These are phyloP conservation scores for Epirrhoe tristata DNA, from an alignment of 2,888 invertebrate species.

Conservation along the genomic window DNA sequence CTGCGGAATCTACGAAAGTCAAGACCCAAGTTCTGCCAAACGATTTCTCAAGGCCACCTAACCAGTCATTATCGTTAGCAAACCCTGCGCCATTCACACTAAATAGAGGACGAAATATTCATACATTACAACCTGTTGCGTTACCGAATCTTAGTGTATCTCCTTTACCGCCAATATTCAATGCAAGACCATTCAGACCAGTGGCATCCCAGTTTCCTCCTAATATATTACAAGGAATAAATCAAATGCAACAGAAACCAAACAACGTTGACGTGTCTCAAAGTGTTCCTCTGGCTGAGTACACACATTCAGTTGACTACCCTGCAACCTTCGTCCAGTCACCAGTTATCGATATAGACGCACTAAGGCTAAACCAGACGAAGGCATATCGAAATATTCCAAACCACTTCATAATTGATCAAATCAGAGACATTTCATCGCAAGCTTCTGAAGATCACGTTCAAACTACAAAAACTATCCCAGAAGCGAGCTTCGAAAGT, in stretches of 20 bases:
- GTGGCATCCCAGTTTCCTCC: slow-evolving; percentile 56
- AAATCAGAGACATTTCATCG: slow-evolving; percentile 81
- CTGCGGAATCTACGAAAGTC: slow-evolving; percentile 74
- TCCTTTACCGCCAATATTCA: slow-evolving; percentile 87
- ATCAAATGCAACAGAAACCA: slow-evolving; percentile 61
- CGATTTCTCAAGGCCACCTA: slow-evolving; percentile 54
- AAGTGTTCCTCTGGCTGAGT: slow-evolving; percentile 89
- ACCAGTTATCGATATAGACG: slow-evolving; percentile 87
- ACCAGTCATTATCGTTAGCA: slow-evolving; percentile 69
- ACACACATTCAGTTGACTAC: slow-evolving; percentile 89
- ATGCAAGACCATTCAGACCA: slow-evolving; percentile 84
- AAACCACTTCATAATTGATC: slow-evolving; percentile 69
- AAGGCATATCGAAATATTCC: slow-evolving; percentile 75
- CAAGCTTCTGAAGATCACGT: slow-evolving; percentile 81
- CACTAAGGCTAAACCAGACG: slow-evolving; percentile 60
- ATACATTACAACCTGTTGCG: slow-evolving; percentile 85
- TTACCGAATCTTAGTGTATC: slow-evolving; percentile 88
- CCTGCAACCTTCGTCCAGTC: slow-evolving; percentile 90
- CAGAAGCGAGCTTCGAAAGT: slow-evolving; percentile 77
- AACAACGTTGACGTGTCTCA: slow-evolving; percentile 84
- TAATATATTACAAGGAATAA: slow-evolving; percentile 64
- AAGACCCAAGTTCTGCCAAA: slow-evolving; percentile 72
- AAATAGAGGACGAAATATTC: slow-evolving; percentile 78
- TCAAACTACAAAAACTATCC: slow-evolving; percentile 71
- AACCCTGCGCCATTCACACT: slow-evolving; percentile 78